Percentiles rank a stretch among this genome's conserved stretches.
Conservation (phyloP, 2,888 invertebrate genomes). For the Lydus trimaculatus region DNA sequence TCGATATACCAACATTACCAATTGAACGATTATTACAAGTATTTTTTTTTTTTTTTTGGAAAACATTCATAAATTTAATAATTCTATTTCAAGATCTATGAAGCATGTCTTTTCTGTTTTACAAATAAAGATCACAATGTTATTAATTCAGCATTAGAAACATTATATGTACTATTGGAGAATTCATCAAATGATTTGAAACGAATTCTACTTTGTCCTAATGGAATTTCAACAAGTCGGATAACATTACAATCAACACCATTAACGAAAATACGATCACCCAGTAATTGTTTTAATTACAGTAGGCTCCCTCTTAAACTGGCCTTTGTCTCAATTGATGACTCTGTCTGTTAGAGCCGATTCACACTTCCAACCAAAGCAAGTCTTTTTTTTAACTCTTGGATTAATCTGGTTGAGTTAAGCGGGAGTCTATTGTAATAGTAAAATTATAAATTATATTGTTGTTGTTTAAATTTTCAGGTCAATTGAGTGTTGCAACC, state of each 20-base stretch:
- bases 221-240: constrained; percentile 59
- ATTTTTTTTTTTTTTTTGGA: no score
- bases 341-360: no score
- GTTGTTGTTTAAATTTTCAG: constrained; percentile 45
- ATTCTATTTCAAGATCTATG: constrained; percentile 73
- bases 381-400: constrained; percentile 18
- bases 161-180: constrained; percentile 70
- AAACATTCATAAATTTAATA: constrained; percentile 4
- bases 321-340: neutral
- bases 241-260: constrained; percentile 47
- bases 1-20: constrained; percentile 47
- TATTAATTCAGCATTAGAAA: constrained; percentile 86
- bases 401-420: no score
- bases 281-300: constrained; percentile 61
- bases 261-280: constrained; percentile 61
- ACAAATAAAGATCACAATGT: constrained; percentile 83
- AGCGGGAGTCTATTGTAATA: no score
- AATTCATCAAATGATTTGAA: constrained; percentile 65
- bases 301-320: no score
- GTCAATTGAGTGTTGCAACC: constrained; percentile 60
- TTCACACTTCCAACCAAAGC: no score
- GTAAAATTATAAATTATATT: neutral
- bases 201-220: constrained; percentile 63
- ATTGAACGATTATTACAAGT: constrained; percentile 49
- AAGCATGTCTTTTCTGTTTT: constrained; percentile 76